Conservation (phyloP, 2,888 invertebrate genomes). For the Teleogryllus oceanicus region DNA sequence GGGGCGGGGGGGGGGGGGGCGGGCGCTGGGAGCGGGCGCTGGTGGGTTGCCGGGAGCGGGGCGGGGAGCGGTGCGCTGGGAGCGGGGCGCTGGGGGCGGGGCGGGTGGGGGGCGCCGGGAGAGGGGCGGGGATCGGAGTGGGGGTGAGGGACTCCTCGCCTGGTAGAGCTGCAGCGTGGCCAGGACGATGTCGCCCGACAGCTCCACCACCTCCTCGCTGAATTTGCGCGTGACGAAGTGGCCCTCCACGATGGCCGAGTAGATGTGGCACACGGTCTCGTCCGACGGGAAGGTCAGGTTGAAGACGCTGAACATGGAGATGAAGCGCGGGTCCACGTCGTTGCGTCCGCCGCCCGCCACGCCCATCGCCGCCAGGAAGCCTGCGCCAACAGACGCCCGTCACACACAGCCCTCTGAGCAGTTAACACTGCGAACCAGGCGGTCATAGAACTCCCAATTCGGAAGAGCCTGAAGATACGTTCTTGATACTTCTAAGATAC, state of each 20-base stretch:
- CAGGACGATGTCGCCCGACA: slow-evolving; percentile 65
- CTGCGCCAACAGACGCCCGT: slow-evolving; percentile 43
- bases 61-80: too few relatives aligned
- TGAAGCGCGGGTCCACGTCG: slow-evolving; percentile 84
- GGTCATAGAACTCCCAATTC: too few relatives aligned
- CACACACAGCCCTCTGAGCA: too few relatives aligned
- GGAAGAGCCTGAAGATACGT: too few relatives aligned
- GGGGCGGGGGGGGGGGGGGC: too few relatives aligned
- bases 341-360: slow-evolving; percentile 86
- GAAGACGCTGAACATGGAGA: slow-evolving; percentile 84
- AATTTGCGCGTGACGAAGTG: slow-evolving; percentile 64
- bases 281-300: slow-evolving; percentile 83
- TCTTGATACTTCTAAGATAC: too few relatives aligned
- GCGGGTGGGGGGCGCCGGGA: too few relatives aligned
- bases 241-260: slow-evolving; percentile 73
- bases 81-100: accelerated
- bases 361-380: slow-evolving; percentile 80
- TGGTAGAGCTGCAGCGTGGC: slow-evolving; percentile 82
- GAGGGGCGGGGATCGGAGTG: too few relatives aligned
- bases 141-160: slow-evolving; percentile 47
- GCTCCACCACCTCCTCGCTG: slow-evolving; percentile 59
- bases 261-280: slow-evolving; percentile 74
- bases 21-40: too few relatives aligned
- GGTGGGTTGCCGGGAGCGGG: too few relatives aligned
- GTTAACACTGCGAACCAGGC: too few relatives aligned